Percentiles rank a stretch among this genome's conserved stretches.
phyloP scores from a whole-genome alignment of 2,797 vertebrate species.

The Macropus fuliginosus region DNA sequence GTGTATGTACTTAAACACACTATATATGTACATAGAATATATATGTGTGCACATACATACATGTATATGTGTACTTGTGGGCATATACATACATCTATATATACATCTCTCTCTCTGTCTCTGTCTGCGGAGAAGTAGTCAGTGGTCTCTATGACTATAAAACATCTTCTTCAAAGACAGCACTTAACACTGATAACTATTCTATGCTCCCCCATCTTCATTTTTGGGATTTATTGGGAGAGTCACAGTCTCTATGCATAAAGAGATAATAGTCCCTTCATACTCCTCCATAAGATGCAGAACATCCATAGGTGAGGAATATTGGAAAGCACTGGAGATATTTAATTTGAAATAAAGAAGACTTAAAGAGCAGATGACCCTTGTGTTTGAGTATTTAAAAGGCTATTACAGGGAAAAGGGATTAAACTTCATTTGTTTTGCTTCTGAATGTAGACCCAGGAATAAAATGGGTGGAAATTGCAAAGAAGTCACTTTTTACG shows the following conservation, averaged over 20 bases:
- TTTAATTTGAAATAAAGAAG: background rate
- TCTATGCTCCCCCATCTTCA: background rate
- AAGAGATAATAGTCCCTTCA: background rate
- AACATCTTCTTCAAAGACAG: background rate
- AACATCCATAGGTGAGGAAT: background rate
- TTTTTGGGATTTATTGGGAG: background rate
- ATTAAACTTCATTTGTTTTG: background rate
- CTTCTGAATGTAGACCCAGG: background rate
- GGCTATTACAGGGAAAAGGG: background rate
- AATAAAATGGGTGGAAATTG: background rate
- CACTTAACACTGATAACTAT: background rate
- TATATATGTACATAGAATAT: background rate
- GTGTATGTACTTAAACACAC: background rate
- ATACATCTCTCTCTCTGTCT: background rate
- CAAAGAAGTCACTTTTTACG: background rate
- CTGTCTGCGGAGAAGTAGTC: background rate
- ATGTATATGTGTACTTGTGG: background rate
- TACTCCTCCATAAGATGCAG: background rate
- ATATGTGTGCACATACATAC: background rate
- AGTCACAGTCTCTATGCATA: background rate
- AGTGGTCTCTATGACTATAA: background rate
- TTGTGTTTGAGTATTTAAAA: background rate
- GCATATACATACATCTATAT: background rate
- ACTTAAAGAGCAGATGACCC: background rate
- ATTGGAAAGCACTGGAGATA: background rate